Conservation (phyloP, 2,113 vertebrate species). For the Seriola aureovittata region DNA sequence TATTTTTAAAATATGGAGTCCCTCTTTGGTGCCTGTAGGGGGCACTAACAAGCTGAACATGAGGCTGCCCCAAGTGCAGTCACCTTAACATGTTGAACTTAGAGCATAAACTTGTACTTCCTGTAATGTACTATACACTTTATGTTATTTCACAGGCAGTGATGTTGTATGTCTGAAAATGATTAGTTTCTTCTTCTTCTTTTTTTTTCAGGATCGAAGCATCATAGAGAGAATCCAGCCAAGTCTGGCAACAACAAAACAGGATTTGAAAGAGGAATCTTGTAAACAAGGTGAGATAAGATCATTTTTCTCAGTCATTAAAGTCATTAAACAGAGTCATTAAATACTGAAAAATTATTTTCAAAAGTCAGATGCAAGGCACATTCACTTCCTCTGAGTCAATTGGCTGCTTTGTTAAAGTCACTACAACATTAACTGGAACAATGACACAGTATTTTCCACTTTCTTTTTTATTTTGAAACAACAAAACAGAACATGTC, state of each 20-base stretch:
- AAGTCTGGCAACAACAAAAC: constrained; percentile 41
- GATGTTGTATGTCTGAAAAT: background rate
- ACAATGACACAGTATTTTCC: background rate
- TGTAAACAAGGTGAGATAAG: constrained; percentile 66
- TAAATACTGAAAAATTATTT: background rate
- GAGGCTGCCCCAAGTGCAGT: background rate
- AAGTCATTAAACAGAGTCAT: no score
- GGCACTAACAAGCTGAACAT: constrained; percentile 35
- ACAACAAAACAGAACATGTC: no score
- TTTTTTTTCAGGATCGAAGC: constrained; percentile 65
- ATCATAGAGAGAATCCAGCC: constrained; percentile 61
- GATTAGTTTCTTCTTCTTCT: background rate
- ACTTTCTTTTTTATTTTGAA: background rate
- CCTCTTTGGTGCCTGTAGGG: constrained; percentile 39
- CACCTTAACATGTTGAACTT: background rate
- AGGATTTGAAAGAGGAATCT: constrained; percentile 66
- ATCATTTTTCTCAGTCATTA: background rate
- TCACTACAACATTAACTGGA: background rate
- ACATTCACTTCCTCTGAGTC: background rate
- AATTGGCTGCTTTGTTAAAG: background rate
- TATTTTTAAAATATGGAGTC: background rate
- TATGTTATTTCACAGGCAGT: background rate
- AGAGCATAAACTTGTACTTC: constrained; percentile 5
- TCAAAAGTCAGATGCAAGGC: background rate
- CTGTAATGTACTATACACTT: background rate